These are phyloP conservation scores for Montifringilla adamsi DNA, from an alignment of 2,113 vertebrate genomes.

Conservation along the genomic window DNA sequence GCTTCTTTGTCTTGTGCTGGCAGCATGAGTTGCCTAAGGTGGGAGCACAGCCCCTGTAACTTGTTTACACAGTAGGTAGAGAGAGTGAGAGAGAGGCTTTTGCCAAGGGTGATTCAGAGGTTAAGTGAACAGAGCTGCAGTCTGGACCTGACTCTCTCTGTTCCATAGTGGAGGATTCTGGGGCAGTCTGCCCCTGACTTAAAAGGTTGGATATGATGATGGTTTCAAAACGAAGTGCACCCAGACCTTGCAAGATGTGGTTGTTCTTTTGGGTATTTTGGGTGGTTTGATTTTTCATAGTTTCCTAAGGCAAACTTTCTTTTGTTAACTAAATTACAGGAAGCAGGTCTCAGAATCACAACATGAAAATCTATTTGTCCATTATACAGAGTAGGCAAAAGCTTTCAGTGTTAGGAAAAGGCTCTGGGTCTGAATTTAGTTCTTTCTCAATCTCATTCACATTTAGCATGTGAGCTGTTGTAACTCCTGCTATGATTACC, in stretches of 20 bases:
- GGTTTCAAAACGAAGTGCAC: background rate
- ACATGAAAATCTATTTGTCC: background rate
- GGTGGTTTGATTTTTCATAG: background rate
- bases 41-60: background rate
- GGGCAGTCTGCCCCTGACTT: background rate
- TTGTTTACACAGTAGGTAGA: background rate
- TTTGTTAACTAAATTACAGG: background rate
- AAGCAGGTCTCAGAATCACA: background rate
- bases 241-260: background rate
- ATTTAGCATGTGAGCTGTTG: background rate
- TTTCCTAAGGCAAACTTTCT: background rate
- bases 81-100: background rate
- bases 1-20: background rate
- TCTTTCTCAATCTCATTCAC: background rate
- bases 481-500: background rate
- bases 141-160: background rate
- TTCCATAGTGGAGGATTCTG: background rate
- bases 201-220: background rate
- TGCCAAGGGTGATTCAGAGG: background rate
- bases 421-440: background rate
- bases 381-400: background rate
- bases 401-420: background rate
- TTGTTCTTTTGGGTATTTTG: fast-evolving
- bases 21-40: background rate
- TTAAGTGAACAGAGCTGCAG: background rate